phyloP scores from a whole-genome alignment of 2,113 vertebrate genomes.

The Bubo bubo region DNA sequence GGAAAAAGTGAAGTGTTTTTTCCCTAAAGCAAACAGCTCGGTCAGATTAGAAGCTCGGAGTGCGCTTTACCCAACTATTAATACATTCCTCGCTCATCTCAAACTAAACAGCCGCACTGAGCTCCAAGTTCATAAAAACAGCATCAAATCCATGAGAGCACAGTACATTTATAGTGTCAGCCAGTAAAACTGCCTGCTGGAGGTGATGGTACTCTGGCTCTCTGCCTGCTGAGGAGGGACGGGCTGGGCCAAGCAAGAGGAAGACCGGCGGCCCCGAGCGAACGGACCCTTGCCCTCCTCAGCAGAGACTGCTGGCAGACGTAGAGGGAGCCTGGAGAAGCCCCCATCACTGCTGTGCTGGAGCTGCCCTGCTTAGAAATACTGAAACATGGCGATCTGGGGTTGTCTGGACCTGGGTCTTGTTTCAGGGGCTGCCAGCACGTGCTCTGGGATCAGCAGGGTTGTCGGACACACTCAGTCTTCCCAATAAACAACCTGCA shows the following conservation, averaged over 20 bases:
- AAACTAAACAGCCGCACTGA: conserved; percentile 80
- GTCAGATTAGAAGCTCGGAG: conserved; percentile 78
- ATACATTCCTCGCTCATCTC: conserved; percentile 82
- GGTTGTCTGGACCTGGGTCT: background rate
- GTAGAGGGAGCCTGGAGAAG: background rate
- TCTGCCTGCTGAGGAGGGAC: background rate
- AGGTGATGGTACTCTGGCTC: conserved; percentile 37
- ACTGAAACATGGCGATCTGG: background rate
- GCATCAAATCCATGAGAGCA: conserved; percentile 79
- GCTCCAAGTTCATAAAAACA: conserved; percentile 82
- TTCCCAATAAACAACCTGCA: background rate
- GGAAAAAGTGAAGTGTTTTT: conserved; percentile 84
- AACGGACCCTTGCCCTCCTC: background rate
- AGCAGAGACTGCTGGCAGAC: background rate
- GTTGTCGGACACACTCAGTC: fast-evolving
- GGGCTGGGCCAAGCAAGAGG: background rate
- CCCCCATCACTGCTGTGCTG: background rate
- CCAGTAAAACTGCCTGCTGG: conserved; percentile 74
- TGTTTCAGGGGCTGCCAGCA: background rate
- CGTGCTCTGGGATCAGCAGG: fast-evolving
- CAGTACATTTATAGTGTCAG: conserved; percentile 74
- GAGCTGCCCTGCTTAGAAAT: background rate
- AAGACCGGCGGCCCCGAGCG: background rate
- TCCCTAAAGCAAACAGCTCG: conserved; percentile 77
- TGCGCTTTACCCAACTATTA: conserved; percentile 81